A percentile compares a stretch with the other conserved stretches of the same genome.
phyloP scores from a whole-genome alignment of 2,888 invertebrate species.

The Papilio demoleus region DNA sequence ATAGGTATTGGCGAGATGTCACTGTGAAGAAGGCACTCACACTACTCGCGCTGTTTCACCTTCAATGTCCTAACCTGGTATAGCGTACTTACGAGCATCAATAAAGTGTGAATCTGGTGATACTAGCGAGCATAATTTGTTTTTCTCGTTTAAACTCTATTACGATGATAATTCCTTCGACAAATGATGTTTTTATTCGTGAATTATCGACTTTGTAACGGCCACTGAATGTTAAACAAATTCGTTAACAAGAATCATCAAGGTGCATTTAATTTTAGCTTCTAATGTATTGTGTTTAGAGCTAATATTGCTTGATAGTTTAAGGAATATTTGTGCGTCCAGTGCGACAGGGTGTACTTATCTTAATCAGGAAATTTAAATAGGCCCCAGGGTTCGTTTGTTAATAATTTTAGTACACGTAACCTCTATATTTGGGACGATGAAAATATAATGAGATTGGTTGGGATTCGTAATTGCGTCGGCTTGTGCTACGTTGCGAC shows the following conservation, averaged over 20 bases:
- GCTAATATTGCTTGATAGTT: constrained; percentile 36
- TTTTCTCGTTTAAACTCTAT: constrained; percentile 44
- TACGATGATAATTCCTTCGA: constrained; percentile 50
- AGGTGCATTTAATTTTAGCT: constrained; percentile 8
- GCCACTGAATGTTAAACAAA: background rate
- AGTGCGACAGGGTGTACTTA: constrained; percentile 44
- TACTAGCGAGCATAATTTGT: constrained; percentile 57
- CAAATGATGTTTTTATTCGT: constrained; percentile 55
- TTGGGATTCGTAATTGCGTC: constrained; percentile 56
- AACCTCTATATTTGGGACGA: constrained; percentile 53
- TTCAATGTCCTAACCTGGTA: background rate
- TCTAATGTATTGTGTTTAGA: constrained; percentile 12
- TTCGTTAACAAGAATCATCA: background rate
- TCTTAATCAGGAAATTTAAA: constrained; percentile 52
- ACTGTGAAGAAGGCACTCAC: no score
- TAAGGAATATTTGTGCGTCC: constrained; percentile 27
- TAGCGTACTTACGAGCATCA: background rate
- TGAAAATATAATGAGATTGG: constrained; percentile 61
- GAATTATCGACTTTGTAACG: constrained; percentile 52
- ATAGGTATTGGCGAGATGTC: no score
- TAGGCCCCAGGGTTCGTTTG: constrained; percentile 51
- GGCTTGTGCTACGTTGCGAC: background rate
- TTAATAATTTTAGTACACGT: constrained; percentile 47
- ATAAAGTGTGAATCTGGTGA: constrained; percentile 42
- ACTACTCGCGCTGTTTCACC: background rate